phyloP scores from a whole-genome alignment of 2,797 vertebrate species.

The Phoxinus dragarum region DNA sequence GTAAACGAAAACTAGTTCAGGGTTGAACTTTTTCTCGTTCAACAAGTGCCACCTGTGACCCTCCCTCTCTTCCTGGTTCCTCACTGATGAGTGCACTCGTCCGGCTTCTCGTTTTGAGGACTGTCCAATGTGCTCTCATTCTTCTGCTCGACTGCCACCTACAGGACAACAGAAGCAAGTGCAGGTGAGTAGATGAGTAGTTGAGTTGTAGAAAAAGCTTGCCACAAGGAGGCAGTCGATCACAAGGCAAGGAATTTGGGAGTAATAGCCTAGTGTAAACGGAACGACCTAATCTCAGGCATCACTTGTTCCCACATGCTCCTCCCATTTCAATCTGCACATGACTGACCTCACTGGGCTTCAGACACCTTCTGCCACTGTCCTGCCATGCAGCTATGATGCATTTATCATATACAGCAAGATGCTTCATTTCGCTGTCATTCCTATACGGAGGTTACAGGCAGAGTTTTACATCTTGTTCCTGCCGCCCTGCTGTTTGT shows the following conservation, averaged over 20 bases:
- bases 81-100: slow-evolving; percentile 83
- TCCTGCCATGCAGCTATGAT: slow-evolving; percentile 8
- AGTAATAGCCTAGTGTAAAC: neutral
- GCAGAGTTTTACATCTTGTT: slow-evolving; percentile 38
- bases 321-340: neutral
- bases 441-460: slow-evolving; percentile 25
- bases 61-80: neutral
- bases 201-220: neutral
- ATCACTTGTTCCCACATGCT: neutral
- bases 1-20: slow-evolving; percentile 43
- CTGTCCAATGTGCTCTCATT: slow-evolving; percentile 74
- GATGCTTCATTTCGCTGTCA: slow-evolving; percentile 22
- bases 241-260: neutral
- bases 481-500: slow-evolving; percentile 4
- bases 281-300: neutral
- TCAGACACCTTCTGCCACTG: slow-evolving; percentile 1
- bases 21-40: slow-evolving; percentile 10
- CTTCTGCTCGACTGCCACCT: slow-evolving; percentile 89
- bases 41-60: slow-evolving; percentile 46
- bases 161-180: slow-evolving; percentile 51
- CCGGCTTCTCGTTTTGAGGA: slow-evolving; percentile 72
- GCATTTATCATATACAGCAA: slow-evolving; percentile 41
- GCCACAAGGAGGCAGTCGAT: slow-evolving; percentile 52
- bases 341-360: neutral
- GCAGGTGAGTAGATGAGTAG: neutral